These are phyloP conservation scores for Seladonia tumulorum DNA, from an alignment of 2,888 invertebrate genomes.

Conservation along the genomic window DNA sequence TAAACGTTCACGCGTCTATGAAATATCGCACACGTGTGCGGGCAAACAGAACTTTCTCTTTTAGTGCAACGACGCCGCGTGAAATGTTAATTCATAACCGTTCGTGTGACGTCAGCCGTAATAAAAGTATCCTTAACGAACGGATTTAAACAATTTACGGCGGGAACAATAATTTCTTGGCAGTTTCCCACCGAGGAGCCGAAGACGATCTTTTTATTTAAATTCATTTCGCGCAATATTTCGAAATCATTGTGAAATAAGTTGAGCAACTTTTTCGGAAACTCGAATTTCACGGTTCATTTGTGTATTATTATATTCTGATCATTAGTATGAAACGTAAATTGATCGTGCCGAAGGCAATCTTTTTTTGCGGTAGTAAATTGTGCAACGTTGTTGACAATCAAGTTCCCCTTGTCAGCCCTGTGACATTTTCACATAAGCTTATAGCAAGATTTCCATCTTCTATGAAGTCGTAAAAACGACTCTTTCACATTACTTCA, in stretches of 20 bases:
- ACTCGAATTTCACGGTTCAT: too few species aligned
- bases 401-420: too few species aligned
- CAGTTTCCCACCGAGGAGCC: neutral
- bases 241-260: too few species aligned
- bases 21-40: neutral
- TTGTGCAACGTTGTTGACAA: too few species aligned
- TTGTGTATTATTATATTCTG: too few species aligned
- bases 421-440: too few species aligned
- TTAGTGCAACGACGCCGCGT: neutral
- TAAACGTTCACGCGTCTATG: neutral
- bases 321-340: too few species aligned
- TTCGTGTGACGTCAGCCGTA: neutral
- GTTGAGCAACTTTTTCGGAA: neutral
- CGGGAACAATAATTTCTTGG: neutral
- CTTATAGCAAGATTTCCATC: too few species aligned
- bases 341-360: neutral
- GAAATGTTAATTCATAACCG: slow-evolving; percentile 5
- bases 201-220: neutral
- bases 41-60: slow-evolving; percentile 37
- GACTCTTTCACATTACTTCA: too few species aligned
- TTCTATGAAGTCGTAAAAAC: too few species aligned
- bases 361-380: neutral
- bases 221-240: neutral
- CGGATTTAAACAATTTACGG: neutral
- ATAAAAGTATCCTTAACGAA: neutral